A percentile compares a stretch with the other conserved stretches of the same genome.
Conservation (phyloP, 1,140 invertebrate genomes). For the Dryas iulia region DNA sequence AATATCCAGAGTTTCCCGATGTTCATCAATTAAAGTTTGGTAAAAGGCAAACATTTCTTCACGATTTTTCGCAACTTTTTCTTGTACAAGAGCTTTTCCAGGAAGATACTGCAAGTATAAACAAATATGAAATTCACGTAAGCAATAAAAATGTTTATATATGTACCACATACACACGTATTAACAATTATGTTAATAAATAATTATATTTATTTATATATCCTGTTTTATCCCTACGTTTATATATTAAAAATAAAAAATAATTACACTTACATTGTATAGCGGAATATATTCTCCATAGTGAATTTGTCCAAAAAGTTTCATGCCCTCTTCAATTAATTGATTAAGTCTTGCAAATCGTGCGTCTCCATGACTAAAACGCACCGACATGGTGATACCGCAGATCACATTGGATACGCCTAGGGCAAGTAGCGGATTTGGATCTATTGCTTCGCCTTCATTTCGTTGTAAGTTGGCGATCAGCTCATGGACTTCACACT, state of each 20-base stretch:
- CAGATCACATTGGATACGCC: conserved; percentile 96
- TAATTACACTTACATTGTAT: conserved; percentile 70
- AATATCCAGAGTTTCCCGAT: conserved; percentile 87
- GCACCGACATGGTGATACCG: conserved; percentile 92
- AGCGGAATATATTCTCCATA: conserved; percentile 83
- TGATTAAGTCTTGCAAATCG: conserved; percentile 89
- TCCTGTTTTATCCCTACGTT: neutral
- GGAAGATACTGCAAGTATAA: conserved; percentile 82
- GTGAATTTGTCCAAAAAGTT: conserved; percentile 90
- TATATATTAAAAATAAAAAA: neutral
- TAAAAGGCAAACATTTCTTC: conserved; percentile 92
- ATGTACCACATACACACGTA: neutral
- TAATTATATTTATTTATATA: neutral
- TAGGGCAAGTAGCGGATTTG: conserved; percentile 87
- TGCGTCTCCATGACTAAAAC: conserved; percentile 88
- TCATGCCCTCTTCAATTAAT: conserved; percentile 94
- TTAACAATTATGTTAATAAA: no score
- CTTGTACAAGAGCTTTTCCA: conserved; percentile 84
- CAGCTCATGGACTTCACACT: conserved; percentile 90
- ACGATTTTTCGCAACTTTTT: conserved; percentile 90
- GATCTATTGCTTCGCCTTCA: conserved; percentile 84
- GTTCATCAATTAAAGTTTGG: conserved; percentile 90
- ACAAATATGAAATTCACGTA: neutral
- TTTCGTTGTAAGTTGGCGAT: conserved; percentile 82
- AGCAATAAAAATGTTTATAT: neutral